These are phyloP conservation scores for Neoascia interrupta DNA, from an alignment of 2,888 invertebrate species.

Conservation along the genomic window DNA sequence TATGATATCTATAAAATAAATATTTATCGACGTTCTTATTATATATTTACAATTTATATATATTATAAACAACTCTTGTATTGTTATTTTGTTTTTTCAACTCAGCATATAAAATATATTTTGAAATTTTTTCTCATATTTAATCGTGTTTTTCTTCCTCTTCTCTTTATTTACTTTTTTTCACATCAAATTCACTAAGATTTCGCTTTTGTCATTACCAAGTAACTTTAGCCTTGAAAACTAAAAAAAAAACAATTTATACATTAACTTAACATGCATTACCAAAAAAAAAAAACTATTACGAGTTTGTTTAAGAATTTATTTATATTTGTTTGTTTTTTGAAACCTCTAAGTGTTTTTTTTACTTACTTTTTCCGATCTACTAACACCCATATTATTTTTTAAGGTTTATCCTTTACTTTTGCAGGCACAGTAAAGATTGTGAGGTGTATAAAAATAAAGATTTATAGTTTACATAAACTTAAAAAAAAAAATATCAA, in stretches of 20 bases:
- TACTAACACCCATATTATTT: constrained; percentile 80
- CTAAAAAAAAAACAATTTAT: constrained; percentile 45
- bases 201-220: constrained; percentile 69
- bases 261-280: constrained; percentile 56
- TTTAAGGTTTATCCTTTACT: constrained; percentile 81
- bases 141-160: constrained; percentile 66
- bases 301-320: constrained; percentile 42
- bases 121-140: constrained; percentile 62
- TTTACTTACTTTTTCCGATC: constrained; percentile 79
- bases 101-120: constrained; percentile 43
- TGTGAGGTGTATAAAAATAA: constrained; percentile 72
- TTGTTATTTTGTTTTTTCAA: constrained; percentile 34
- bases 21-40: not conserved
- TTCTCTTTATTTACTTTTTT: constrained; percentile 64
- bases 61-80: constrained; percentile 1
- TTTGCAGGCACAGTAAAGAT: constrained; percentile 80
- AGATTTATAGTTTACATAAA: constrained; percentile 65
- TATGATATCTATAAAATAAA: constrained; percentile 8
- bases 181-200: constrained; percentile 62
- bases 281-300: constrained; percentile 24
- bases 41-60: constrained; percentile 6
- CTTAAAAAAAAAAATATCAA: constrained; percentile 48
- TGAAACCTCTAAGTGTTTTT: constrained; percentile 72
- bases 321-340: constrained; percentile 38
- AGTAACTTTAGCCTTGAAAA: constrained; percentile 65